Base-by-base conservation (phyloP, 1,140 invertebrate species). In the Sinonovacula constricta region DNA sequence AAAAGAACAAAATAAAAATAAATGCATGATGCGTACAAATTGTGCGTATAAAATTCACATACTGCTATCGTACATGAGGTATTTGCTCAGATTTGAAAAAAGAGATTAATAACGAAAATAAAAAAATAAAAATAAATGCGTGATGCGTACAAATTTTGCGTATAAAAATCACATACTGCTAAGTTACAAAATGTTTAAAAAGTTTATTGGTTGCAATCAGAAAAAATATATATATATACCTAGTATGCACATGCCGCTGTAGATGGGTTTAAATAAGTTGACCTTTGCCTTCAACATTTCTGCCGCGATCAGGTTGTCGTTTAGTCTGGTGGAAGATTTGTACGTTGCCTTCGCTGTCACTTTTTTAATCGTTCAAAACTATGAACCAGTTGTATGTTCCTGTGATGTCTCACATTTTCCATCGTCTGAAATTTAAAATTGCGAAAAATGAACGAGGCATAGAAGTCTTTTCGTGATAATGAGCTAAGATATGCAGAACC, bases 331-430 rank as follows among this genome's bases (percentile, higher is more conserved):
- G 14, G 24, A 69, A 60, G 18, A 84, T 68, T 90, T 75, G 66
- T 89, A 91, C 69, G 88, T 88, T 26, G 88, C 83, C 80, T 88
- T 85, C 18, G 87, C 67, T 7, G 85, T 81, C 39, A 91, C 59
- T 86, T 88, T 78, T 12, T 49, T 10, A 34, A 80, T 28, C 33
- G 36, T 56, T 67, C 33, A 67, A 49, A 39, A 66, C 53, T 30
- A 36, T 65, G 62, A 22, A 65, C 62, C 33, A 65, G 36, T 26
- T 65, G 31, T 36, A 65, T 65, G 24, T 65, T 65, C 33, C 45
- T 65, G 26, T 65, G 62, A 10, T n/a, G 31, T 51, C 65, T 49
- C 45, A 67, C 39, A 31, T 67, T 67, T 67, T 67, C 65, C 65
- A 67, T 67, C 22, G 65, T 67, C 65, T 67, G 30, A 26, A 67